Base-by-base conservation (phyloP, 1,140 invertebrate genomes). In the Proctacanthus coquilletti region DNA sequence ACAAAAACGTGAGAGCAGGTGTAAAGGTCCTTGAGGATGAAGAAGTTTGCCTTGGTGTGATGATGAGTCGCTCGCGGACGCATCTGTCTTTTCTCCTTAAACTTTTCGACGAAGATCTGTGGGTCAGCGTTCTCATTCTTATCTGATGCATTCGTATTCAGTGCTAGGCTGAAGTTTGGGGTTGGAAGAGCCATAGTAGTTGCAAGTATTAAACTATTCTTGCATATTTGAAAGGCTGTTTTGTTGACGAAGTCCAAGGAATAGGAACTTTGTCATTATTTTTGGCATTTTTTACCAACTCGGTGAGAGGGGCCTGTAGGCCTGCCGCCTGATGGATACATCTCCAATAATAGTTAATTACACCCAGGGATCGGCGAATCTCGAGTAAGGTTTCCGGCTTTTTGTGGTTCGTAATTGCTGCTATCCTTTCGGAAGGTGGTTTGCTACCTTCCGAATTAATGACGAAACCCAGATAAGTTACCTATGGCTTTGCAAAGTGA, bases 301-400 rank as follows among this genome's bases (percentile, higher is more conserved):
- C 37, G n/a, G 45, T 21, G 0, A 54, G 39, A 1, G 19, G 31
- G 2, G 40, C 40, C 43, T 53, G 54, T 3, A 42, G 21, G 10
- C 41, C n/a, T 0, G 57, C 51, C 5, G 51, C 50, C 9, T 40
- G 43, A 5, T 46, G 53, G 17, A 61, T 37, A 33, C 40, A 50
- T 2, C 46, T 23, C 0, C 53, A 31, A 23, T 59, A 60, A 38
- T 49, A 56, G 38, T 61, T 55, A 1, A 53, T 11, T 39, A 60
- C 47, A 5, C 50, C 55, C 3, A 57, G 34, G 40, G 61, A 60
- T 6, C 48, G 34, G 6, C 51, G 35, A 0, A 57, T 21, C 30
- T 58, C 18, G 13, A 44, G 33, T 1, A 51, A 34, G 5, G 42
- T 49, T n/a, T 45, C 10, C 0, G 52, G 52, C 31, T 40, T 44